Conservation (phyloP, 2,113 vertebrate genomes). For the Globicephala melas region DNA sequence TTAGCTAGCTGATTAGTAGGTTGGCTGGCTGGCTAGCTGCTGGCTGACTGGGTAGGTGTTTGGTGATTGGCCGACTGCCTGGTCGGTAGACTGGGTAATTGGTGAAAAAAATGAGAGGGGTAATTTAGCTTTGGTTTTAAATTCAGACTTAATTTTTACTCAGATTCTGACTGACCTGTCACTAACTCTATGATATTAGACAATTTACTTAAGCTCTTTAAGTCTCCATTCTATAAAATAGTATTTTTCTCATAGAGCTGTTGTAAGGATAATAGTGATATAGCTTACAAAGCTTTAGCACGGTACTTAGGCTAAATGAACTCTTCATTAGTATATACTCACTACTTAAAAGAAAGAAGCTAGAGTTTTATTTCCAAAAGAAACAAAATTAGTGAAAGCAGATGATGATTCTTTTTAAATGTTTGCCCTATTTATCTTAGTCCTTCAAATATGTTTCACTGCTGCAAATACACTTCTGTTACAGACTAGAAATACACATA, state of each 20-base stretch:
- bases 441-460: background rate
- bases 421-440: background rate
- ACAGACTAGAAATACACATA: background rate
- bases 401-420: background rate
- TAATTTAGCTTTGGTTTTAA: background rate
- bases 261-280: background rate
- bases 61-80: background rate
- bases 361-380: background rate
- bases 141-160: constrained; percentile 1
- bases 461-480: background rate
- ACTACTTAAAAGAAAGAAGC: background rate
- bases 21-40: background rate
- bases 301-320: background rate
- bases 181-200: background rate
- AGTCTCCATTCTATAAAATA: background rate
- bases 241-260: background rate
- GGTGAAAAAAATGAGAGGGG: background rate
- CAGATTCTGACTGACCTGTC: background rate
- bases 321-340: background rate
- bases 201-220: background rate
- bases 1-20: background rate
- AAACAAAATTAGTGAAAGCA: constrained; percentile 17
- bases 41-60: background rate
- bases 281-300: background rate
- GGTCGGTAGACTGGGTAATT: background rate